These are phyloP conservation scores for Nibea coibor DNA, from an alignment of 2,113 vertebrate genomes.

Conservation along the genomic window DNA sequence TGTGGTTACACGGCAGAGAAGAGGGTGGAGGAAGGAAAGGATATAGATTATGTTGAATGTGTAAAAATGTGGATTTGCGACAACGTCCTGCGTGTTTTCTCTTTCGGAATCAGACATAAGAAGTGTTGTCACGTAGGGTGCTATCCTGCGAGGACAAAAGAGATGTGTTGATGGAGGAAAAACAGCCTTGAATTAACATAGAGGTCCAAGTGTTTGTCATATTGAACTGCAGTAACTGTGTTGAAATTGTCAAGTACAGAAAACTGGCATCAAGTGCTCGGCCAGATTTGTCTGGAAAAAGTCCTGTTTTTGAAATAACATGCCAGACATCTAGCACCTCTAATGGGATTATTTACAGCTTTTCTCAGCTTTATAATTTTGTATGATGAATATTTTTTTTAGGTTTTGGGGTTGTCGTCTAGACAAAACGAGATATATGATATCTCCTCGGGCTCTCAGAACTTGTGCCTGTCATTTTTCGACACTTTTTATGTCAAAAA, in stretches of 20 bases:
- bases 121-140: neutral
- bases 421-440: neutral
- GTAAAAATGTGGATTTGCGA: neutral
- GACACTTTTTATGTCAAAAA: neutral
- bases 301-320: too few relatives aligned
- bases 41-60: neutral
- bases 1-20: constrained; percentile 1
- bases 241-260: neutral
- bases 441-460: neutral
- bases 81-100: neutral
- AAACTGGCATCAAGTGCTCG: too few relatives aligned
- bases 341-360: neutral
- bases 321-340: too few relatives aligned
- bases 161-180: neutral
- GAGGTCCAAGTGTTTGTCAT: neutral
- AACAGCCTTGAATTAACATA: too few relatives aligned
- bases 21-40: constrained; percentile 1
- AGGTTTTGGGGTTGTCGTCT: neutral
- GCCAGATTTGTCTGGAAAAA: too few relatives aligned
- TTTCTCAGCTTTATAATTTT: neutral
- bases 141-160: neutral
- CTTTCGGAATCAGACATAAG: neutral
- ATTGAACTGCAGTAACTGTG: too few relatives aligned
- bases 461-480: neutral
- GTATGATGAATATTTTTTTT: neutral